phyloP scores from a whole-genome alignment of 2,888 invertebrate genomes.

The Tipula confusa region DNA sequence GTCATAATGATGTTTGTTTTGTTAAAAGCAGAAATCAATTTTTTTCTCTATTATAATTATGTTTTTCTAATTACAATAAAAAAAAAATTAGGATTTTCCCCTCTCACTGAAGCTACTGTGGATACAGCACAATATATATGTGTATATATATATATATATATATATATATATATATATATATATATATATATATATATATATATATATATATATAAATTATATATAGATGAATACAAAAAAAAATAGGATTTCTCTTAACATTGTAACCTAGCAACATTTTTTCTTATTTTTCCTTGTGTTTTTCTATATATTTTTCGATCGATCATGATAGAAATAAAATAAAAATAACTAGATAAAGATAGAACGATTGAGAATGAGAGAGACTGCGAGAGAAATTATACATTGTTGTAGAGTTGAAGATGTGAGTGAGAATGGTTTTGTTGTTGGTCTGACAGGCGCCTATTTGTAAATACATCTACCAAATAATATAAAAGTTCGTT shows the following conservation, averaged over 20 bases:
- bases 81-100: not conserved
- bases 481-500: not conserved
- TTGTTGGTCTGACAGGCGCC: slow-evolving; percentile 16
- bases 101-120: not conserved
- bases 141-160: too few relatives aligned
- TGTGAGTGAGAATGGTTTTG: not conserved
- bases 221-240: not conserved
- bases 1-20: not conserved
- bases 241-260: slow-evolving; percentile 20
- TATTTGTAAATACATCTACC: not conserved
- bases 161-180: too few relatives aligned
- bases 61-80: not conserved
- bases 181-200: too few relatives aligned
- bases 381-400: not conserved
- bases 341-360: not conserved
- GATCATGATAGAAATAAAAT: slow-evolving; percentile 14
- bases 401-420: not conserved
- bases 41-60: not conserved
- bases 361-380: not conserved
- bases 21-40: slow-evolving; percentile 1
- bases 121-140: too few relatives aligned
- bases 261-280: slow-evolving; percentile 26
- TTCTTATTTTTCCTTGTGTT: not conserved
- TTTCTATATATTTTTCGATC: slow-evolving; percentile 26
- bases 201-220: not conserved